phyloP scores from a whole-genome alignment of 2,888 invertebrate genomes.

The Rapana venosa region DNA sequence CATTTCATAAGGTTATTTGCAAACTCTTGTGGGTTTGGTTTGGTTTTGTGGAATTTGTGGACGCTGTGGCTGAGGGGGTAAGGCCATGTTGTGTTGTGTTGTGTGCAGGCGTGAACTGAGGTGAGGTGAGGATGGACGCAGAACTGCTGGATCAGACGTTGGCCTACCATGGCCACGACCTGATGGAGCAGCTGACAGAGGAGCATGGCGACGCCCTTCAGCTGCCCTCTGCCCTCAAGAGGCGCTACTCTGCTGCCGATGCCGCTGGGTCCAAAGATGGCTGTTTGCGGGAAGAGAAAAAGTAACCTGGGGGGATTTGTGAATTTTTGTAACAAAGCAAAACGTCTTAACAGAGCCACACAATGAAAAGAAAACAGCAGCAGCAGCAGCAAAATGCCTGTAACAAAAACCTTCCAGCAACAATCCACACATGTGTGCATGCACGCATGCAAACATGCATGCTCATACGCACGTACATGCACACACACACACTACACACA shows the following conservation, averaged over 20 bases:
- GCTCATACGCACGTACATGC: too few relatives aligned
- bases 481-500: too few relatives aligned
- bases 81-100: not conserved
- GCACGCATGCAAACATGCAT: too few relatives aligned
- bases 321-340: not conserved
- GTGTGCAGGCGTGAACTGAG: not conserved
- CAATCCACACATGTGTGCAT: too few relatives aligned
- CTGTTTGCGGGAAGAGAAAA: conserved; percentile 3
- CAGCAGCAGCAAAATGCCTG: too few relatives aligned
- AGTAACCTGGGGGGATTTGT: not conserved
- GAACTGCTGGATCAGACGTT: conserved; percentile 31
- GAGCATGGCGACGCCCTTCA: conserved; percentile 34
- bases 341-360: too few relatives aligned
- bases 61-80: not conserved
- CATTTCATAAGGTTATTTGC: not conserved
- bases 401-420: too few relatives aligned
- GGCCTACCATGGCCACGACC: not conserved
- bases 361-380: too few relatives aligned
- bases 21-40: not conserved
- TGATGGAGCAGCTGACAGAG: conserved; percentile 30
- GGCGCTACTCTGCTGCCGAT: conserved; percentile 10
- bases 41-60: not conserved
- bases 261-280: conserved; percentile 24
- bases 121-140: conserved; percentile 8
- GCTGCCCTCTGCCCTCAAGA: conserved; percentile 23